phyloP scores from a whole-genome alignment of 1,140 invertebrate genomes.

The Drosophila triauraria region DNA sequence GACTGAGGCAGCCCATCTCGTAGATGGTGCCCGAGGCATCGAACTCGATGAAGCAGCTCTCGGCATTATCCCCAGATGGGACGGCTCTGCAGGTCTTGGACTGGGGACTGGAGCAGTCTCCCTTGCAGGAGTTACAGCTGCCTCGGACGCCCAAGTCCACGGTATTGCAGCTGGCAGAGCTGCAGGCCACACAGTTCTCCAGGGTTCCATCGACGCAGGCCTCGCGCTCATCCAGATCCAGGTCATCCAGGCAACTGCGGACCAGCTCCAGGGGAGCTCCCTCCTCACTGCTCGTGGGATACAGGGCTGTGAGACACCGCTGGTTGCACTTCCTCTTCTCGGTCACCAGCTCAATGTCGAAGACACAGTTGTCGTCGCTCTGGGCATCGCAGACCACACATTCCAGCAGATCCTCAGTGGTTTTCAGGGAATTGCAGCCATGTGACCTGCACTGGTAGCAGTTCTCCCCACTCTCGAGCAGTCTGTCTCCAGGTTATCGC shows the following conservation, averaged over 20 bases:
- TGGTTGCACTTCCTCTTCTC: constrained; percentile 56
- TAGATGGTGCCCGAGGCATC: constrained; percentile 41
- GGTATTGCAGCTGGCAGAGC: constrained; percentile 48
- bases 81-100: constrained; percentile 67
- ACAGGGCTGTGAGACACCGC: constrained; percentile 74
- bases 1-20: constrained; percentile 68
- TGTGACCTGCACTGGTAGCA: constrained; percentile 74
- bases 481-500: constrained; percentile 42
- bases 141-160: constrained; percentile 61
- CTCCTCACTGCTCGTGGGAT: constrained; percentile 57
- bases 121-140: constrained; percentile 67
- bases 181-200: constrained; percentile 61
- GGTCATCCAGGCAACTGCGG: constrained; percentile 70
- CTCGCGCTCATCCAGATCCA: constrained; percentile 65
- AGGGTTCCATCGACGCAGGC: constrained; percentile 45
- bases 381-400: constrained; percentile 70
- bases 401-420: constrained; percentile 47
- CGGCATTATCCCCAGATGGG: constrained; percentile 23
- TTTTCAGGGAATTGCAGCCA: constrained; percentile 65
- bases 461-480: constrained; percentile 24
- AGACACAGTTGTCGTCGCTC: constrained; percentile 56
- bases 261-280: constrained; percentile 60
- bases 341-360: constrained; percentile 50
- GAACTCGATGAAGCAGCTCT: constrained; percentile 70
- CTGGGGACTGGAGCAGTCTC: constrained; percentile 56